Evolutionary conservation across 2,888 invertebrate genomes (phyloP), one percentile per base, ranked within the genome.

Genomic region (Pimpla rufipes): DNA sequence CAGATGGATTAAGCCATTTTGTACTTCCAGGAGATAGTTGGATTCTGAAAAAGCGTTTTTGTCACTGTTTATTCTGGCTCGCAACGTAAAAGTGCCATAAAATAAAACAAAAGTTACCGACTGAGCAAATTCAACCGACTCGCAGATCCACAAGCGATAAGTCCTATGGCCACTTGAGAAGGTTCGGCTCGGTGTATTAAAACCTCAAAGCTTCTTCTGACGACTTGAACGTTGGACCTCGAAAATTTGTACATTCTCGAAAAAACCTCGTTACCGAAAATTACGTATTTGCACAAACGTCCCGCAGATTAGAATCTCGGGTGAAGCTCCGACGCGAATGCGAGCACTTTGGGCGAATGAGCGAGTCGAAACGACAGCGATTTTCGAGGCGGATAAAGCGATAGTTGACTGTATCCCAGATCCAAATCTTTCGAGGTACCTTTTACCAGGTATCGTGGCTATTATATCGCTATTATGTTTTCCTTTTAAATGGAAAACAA

Each of bases 231-330:
- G n/a, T 29, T 29, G 29, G 5, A 29, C 37, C 10, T 62, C 16
- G 40, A 10, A 8, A 37, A 59, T 16, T 16, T 37, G 1, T 18
- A 40, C 18, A 10, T 62, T 8, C 16, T 47, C 13, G 1, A 3
- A 37, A 62, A 57, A 70, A 57, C 37, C 67, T 68, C 59, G 40
- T 77, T 68, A 77, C 47, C 57, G 37, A 68, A 67, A 77, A 68
- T 68, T 68, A 77, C 77, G 37, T 59, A 68, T 59, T 77, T 50
- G 50, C 45, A 37, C n/a, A 59, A 68, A 77, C 59, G 57, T 77
- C 59, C 35, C 37, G 16, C 21, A 21, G 68, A 68, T 77, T 42
- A 59, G 67, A 13, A 59, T 77, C 47, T 57, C 35, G 37, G 75
- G 47, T 77, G 59, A 59, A 62, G 35, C 45, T 35, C 40, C 18